A percentile compares a stretch with the other conserved stretches of the same genome.
These are phyloP conservation scores for Lacerta agilis DNA, from an alignment of 2,797 vertebrate species.

Conservation along the genomic window DNA sequence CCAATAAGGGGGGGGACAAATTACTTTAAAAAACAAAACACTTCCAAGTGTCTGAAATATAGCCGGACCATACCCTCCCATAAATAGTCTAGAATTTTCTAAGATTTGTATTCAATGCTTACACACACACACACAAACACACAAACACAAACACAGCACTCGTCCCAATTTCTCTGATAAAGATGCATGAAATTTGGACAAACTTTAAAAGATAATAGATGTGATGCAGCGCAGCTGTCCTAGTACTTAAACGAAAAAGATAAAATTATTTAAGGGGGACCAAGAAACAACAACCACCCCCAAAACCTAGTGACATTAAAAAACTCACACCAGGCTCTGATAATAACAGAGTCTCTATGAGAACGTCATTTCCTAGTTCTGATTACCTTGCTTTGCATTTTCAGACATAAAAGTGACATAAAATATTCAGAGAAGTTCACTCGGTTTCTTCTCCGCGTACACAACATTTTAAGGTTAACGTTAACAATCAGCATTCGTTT, in stretches of 20 bases:
- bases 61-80: conserved; percentile 6
- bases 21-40: neutral
- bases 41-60: conserved; percentile 5
- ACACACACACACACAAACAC: no score
- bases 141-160: no score
- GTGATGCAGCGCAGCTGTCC: neutral
- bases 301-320: neutral
- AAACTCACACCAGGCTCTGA: neutral
- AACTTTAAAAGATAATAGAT: neutral
- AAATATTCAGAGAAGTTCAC: conserved; percentile 7
- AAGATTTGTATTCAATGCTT: neutral
- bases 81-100: conserved; percentile 57
- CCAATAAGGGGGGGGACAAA: neutral
- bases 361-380: conserved; percentile 27
- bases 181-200: neutral
- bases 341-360: conserved; percentile 17
- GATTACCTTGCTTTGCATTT: conserved; percentile 41
- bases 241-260: neutral
- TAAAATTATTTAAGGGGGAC: no score
- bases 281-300: neutral
- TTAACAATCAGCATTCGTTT: neutral
- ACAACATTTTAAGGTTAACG: neutral
- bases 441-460: neutral
- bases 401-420: conserved; percentile 41
- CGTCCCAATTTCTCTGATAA: neutral